phyloP scores from a whole-genome alignment of 2,888 invertebrate species.

The Phaonia tiefii region DNA sequence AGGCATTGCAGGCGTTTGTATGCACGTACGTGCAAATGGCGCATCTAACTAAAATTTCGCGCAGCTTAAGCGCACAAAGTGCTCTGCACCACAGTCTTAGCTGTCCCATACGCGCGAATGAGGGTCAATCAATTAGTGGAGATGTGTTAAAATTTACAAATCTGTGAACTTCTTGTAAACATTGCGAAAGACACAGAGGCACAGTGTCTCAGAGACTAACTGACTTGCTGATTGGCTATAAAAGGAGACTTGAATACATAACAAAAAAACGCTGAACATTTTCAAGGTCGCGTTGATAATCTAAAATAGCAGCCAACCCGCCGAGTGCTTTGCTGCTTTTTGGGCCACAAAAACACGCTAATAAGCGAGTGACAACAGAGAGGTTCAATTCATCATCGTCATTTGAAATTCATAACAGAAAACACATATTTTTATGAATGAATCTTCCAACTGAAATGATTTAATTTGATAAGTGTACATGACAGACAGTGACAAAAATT shows the following conservation, averaged over 20 bases:
- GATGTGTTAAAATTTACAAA: conserved; percentile 72
- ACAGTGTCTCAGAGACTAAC: conserved; percentile 32
- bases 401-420: conserved; percentile 27
- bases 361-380: conserved; percentile 31
- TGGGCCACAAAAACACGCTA: too few species aligned
- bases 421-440: conserved; percentile 5
- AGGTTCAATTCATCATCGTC: conserved; percentile 29
- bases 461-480: conserved; percentile 15
- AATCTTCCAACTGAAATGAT: conserved; percentile 25
- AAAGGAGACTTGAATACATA: conserved; percentile 37
- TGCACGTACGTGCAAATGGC: background rate
- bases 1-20: background rate
- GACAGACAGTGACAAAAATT: background rate
- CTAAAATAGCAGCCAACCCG: background rate
- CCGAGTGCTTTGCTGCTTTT: conserved; percentile 24
- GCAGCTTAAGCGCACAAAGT: background rate
- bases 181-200: conserved; percentile 14
- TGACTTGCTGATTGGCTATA: conserved; percentile 44
- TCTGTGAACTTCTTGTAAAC: conserved; percentile 63
- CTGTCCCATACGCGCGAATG: background rate
- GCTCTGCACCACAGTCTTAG: too few species aligned
- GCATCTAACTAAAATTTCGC: background rate
- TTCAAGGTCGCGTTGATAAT: conserved; percentile 71
- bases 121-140: conserved; percentile 73
- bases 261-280: conserved; percentile 4